Evolutionary conservation across 1,140 invertebrate genomes (phyloP), one percentile per base, ranked within the genome.

Genomic region (Drosophila saltans): DNA sequence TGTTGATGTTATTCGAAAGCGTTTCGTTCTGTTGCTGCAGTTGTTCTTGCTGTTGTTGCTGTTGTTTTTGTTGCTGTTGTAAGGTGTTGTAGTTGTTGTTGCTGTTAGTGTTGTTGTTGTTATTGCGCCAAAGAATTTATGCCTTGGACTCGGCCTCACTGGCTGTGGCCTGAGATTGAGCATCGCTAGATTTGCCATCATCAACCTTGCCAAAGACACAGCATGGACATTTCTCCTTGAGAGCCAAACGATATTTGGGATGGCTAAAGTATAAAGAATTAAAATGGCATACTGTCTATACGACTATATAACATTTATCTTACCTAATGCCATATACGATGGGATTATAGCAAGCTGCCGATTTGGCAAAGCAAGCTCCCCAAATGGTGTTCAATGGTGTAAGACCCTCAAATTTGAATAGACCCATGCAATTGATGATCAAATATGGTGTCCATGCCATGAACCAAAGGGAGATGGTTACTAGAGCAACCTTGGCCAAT

Each of bases 401-500:
- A 30, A 97, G 94, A 21, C 93, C 94, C 8, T 93, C 91, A 9
- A 92, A 93, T 62, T 94, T 93, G 83, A 97, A 97, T 52, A 97
- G 95, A 2, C 96, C 97, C 66, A 95, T 93, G 82, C 94, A 95
- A 84, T 97, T 97, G 76, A 97, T 97, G 16, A 96, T 94, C 21
- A 97, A 91, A 84, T 97, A 97, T n/a, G 96, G 96, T 11, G 96
- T 97, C 96, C 96, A 97, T 3, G 96, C 96, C 93, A 97, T 94
- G 92, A 97, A 95, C 96, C 96, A 98, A 65, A 97, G 91, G 0
- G 95, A 94, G 63, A 97, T 96, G 45, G 96, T 97, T 92, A 95
- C 96, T 78, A 97, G 92, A 36, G 97, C 96, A 63, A 97, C 95
- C 93, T 97, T 97, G 39, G 96, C 96, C 72, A 97, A 89, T 93